Conservation (phyloP, 2,113 vertebrate genomes). For the Phasianus colchicus region DNA sequence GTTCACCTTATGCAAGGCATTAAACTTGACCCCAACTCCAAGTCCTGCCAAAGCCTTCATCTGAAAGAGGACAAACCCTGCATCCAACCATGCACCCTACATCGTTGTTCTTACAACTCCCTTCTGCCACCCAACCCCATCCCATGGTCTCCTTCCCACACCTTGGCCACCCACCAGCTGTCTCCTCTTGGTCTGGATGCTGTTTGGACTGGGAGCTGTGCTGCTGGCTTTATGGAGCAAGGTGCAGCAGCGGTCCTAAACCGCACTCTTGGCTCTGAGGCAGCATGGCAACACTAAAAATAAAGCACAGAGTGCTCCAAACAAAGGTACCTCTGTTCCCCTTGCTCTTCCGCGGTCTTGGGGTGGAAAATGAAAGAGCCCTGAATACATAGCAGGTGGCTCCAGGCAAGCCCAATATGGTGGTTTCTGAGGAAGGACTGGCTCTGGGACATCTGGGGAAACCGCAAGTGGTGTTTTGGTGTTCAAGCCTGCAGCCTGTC, state of each 20-base stretch:
- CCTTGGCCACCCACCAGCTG: neutral
- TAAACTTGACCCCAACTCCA: neutral
- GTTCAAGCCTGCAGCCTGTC: neutral
- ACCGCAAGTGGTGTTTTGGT: neutral
- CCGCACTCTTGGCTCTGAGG: fast-evolving
- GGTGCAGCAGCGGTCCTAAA: neutral
- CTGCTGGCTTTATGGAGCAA: fast-evolving
- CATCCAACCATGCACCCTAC: fast-evolving
- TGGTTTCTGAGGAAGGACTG: conserved; percentile 51
- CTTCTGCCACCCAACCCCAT: neutral
- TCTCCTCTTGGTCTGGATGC: neutral
- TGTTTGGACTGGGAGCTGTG: fast-evolving
- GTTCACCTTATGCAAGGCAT: neutral
- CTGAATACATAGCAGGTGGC: neutral
- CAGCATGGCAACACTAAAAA: neutral
- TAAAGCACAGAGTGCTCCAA: neutral
- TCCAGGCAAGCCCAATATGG: neutral
- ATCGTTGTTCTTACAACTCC: neutral
- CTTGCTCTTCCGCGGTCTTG: neutral
- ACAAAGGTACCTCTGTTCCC: neutral
- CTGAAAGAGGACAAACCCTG: neutral
- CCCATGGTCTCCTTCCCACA: fast-evolving
- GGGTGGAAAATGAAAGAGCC: conserved; percentile 46
- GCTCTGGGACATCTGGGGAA: conserved; percentile 37
- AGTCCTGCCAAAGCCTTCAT: neutral